phyloP scores from a whole-genome alignment of 2,113 vertebrate species.

The Anolis carolinensis region DNA sequence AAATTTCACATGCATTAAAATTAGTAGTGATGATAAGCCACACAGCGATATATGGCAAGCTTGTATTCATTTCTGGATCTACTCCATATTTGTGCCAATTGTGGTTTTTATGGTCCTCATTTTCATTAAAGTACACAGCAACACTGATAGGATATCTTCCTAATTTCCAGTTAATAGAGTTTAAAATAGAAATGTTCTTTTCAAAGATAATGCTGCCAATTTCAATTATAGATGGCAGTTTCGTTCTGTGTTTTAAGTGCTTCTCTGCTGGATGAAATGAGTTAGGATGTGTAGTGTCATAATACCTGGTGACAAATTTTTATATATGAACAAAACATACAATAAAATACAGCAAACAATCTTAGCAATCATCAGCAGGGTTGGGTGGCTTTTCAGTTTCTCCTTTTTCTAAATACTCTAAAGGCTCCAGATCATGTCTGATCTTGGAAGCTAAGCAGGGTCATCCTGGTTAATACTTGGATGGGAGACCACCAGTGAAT shows the following conservation, averaged over 20 bases:
- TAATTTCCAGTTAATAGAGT: slow-evolving; percentile 68
- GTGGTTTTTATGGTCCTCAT: slow-evolving; percentile 45
- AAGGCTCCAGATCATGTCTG: too few species aligned
- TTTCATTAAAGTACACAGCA: slow-evolving; percentile 64
- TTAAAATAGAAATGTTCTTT: slow-evolving; percentile 65
- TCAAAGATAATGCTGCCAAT: slow-evolving; percentile 46
- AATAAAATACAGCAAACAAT: neutral
- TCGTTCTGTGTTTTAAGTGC: slow-evolving; percentile 47
- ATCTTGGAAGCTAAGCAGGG: too few species aligned
- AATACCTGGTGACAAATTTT: neutral
- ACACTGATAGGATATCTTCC: slow-evolving; percentile 3
- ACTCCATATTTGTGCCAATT: slow-evolving; percentile 43
- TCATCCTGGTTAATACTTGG: too few species aligned
- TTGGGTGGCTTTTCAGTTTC: neutral
- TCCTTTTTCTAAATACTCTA: neutral
- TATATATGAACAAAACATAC: neutral
- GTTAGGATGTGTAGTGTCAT: slow-evolving; percentile 24
- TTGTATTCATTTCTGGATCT: slow-evolving; percentile 55
- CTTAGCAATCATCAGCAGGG: neutral
- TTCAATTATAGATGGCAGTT: slow-evolving; percentile 60
- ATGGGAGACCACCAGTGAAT: too few species aligned
- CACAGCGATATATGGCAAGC: slow-evolving; percentile 16
- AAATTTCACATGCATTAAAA: slow-evolving; percentile 46
- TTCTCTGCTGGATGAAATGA: slow-evolving; percentile 51
- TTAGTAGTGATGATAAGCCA: slow-evolving; percentile 28